Conservation (phyloP, 1,140 invertebrate genomes). For the Aphis gossypii region DNA sequence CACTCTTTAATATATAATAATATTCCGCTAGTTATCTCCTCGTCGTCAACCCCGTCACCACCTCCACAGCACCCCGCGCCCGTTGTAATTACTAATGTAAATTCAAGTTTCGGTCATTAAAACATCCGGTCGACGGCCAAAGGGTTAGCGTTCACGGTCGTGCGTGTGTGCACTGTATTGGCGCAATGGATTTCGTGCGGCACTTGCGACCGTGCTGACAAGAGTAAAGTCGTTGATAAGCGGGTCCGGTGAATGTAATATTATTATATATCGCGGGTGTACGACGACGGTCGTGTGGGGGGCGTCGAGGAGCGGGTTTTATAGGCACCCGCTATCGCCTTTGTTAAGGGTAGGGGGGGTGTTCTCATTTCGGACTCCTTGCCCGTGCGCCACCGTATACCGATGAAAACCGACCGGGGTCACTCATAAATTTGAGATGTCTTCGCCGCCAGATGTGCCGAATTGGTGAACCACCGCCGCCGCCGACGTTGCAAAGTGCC, state of each 20-base stretch:
- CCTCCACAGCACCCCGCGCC: too few species aligned
- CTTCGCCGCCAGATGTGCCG: conserved; percentile 57
- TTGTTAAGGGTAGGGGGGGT: background rate
- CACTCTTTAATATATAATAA: background rate
- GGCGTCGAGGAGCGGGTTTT: background rate
- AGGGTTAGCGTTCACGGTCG: background rate
- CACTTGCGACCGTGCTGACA: conserved; percentile 8
- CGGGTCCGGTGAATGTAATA: background rate
- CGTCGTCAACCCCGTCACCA: background rate
- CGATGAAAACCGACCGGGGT: conserved; percentile 50
- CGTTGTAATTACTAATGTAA: conserved; percentile 55
- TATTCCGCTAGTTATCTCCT: background rate
- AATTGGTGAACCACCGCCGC: conserved; percentile 42
- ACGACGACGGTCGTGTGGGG: background rate
- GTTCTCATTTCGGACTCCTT: conserved; percentile 53
- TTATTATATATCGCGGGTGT: background rate
- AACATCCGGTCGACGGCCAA: conserved; percentile 49
- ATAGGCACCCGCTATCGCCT: too few species aligned
- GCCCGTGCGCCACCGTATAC: background rate
- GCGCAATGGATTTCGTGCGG: conserved; percentile 37
- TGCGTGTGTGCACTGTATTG: background rate
- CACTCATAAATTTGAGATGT: conserved; percentile 57
- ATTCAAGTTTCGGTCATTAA: conserved; percentile 53
- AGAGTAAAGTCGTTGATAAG: conserved; percentile 56
- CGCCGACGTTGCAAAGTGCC: background rate